Conservation (phyloP, 2,888 invertebrate species). For the Agrotis puta region DNA sequence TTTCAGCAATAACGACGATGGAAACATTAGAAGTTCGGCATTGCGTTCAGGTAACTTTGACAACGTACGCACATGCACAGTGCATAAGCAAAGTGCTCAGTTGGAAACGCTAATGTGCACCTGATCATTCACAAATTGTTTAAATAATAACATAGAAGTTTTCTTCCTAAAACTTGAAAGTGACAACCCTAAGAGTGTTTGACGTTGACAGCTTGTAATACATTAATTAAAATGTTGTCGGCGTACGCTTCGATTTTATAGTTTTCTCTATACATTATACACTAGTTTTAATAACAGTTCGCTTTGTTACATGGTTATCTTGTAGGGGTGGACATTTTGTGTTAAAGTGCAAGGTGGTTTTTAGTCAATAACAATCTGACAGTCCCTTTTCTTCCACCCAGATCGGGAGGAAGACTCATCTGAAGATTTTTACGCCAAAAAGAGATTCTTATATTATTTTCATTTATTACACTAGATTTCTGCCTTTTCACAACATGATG, state of each 20-base stretch:
- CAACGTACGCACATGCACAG: too few species aligned
- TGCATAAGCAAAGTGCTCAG: too few species aligned
- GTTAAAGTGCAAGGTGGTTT: too few species aligned
- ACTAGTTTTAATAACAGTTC: constrained; percentile 23
- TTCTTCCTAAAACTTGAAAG: neutral
- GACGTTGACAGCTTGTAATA: constrained; percentile 66
- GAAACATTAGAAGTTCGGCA: neutral
- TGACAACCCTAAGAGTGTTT: constrained; percentile 56
- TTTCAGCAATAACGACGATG: neutral
- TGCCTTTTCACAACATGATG: neutral
- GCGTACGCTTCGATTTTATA: constrained; percentile 55
- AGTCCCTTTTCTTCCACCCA: too few species aligned
- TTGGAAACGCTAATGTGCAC: too few species aligned
- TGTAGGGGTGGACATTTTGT: constrained; percentile 29
- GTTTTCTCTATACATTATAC: constrained; percentile 33
- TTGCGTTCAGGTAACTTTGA: too few species aligned
- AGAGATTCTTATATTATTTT: too few species aligned
- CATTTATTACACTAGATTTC: too few species aligned
- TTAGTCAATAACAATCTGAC: too few species aligned
- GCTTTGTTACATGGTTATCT: constrained; percentile 22
- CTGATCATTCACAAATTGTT: neutral
- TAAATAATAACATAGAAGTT: neutral
- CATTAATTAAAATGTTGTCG: constrained; percentile 69
- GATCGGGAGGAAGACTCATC: too few species aligned
- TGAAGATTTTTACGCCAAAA: too few species aligned